phyloP scores from a whole-genome alignment of 2,888 invertebrate species.

The Drosophila lutescens region DNA sequence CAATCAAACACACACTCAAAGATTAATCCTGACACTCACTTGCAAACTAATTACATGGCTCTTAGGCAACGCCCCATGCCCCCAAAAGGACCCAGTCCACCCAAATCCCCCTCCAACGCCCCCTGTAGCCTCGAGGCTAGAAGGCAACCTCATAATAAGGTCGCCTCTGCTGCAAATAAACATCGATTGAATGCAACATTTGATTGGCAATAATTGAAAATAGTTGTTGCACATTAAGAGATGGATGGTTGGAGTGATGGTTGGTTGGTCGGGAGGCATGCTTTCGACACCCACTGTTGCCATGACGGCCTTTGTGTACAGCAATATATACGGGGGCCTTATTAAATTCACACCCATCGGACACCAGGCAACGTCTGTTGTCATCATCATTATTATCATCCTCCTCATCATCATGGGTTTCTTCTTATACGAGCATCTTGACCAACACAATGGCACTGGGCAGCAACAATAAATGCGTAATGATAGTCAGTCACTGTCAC shows the following conservation, averaged over 20 bases:
- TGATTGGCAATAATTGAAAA: conserved; percentile 84
- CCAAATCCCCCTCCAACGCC: conserved; percentile 9
- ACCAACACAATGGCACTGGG: conserved; percentile 58
- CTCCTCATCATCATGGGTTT: conserved; percentile 26
- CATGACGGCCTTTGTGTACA: conserved; percentile 64
- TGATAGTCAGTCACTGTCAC: conserved; percentile 72
- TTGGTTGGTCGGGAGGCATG: background rate
- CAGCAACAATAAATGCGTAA: conserved; percentile 74
- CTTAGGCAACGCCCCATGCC: conserved; percentile 65
- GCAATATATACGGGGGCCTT: conserved; percentile 48
- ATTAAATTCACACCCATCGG: conserved; percentile 78
- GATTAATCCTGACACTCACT: conserved; percentile 80
- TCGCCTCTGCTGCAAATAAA: conserved; percentile 71
- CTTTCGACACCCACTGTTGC: conserved; percentile 68
- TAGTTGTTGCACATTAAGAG: conserved; percentile 78
- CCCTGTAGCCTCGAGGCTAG: background rate
- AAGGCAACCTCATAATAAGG: conserved; percentile 71
- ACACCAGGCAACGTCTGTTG: conserved; percentile 44
- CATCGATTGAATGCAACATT: conserved; percentile 82
- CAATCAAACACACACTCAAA: conserved; percentile 78
- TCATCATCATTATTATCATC: conserved; percentile 34
- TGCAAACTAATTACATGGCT: conserved; percentile 80
- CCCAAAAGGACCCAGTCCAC: background rate
- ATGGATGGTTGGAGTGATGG: background rate
- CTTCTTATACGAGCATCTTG: conserved; percentile 53